phyloP scores from a whole-genome alignment of 2,113 vertebrate genomes.

The Pachyramphus minor region DNA sequence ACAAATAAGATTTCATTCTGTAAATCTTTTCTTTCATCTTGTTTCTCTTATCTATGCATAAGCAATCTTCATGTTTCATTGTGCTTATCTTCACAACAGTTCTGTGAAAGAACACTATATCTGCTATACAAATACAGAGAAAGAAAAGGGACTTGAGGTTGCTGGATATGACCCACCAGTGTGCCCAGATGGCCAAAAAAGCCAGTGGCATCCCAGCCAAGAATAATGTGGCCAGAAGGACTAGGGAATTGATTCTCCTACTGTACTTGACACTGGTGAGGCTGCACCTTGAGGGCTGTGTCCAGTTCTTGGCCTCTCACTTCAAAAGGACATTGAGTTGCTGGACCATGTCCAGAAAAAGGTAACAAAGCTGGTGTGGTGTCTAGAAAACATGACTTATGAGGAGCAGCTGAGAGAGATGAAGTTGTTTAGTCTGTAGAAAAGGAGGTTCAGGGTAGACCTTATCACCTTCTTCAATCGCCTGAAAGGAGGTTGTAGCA shows the following conservation, averaged over 20 bases:
- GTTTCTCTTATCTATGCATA: background rate
- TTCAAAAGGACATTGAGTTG: background rate
- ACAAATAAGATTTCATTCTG: background rate
- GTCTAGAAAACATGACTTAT: background rate
- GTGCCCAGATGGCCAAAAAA: background rate
- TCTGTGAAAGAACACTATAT: background rate
- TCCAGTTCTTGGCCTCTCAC: background rate
- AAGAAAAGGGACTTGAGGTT: background rate
- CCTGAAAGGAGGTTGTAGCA: background rate
- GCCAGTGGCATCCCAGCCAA: fast-evolving
- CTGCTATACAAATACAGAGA: background rate
- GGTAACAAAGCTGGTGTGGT: background rate
- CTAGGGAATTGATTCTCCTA: background rate
- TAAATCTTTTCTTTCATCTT: background rate
- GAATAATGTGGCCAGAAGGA: background rate
- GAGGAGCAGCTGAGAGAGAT: background rate
- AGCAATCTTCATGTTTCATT: background rate
- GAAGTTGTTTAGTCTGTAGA: background rate
- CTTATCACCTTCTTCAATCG: background rate
- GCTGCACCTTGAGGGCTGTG: background rate
- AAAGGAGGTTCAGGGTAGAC: background rate
- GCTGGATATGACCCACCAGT: background rate
- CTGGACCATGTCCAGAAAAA: fast-evolving
- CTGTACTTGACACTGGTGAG: too few relatives aligned
- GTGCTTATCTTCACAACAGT: background rate